Evolutionary conservation across 1,140 invertebrate genomes (phyloP), one percentile per base, ranked within the genome.

Genomic region (Patella vulgata): DNA sequence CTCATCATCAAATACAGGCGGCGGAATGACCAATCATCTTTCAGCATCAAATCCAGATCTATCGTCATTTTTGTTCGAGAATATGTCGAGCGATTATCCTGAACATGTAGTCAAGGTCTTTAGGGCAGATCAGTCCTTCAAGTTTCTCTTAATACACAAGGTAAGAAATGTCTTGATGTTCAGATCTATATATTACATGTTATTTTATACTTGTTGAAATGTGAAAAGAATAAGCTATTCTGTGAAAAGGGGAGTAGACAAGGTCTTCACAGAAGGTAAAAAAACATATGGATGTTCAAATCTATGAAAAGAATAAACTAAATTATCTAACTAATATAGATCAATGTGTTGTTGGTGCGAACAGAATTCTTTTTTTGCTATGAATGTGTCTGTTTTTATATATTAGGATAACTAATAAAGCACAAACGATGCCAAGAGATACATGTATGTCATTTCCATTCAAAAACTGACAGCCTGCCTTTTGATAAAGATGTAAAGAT

Each of bases 131-230:
- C 97, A 99, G 86, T 94, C 93, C 3, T 98, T 93, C 87, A 98
- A 98, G 86, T 99, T 97, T 86, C 89, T 99, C 58, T 88, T 97
- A 43, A 94, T 99, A 51, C 94, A 97, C 81, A 98, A 98, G 80
- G 86, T 87, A 73, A 74, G 71, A 66, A 25, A 17, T 43, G 33
- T 17, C n/a, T n/a, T n/a, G n/a, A n/a, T n/a, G n/a, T n/a, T n/a
- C n/a, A n/a, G n/a, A n/a, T n/a, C n/a, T n/a, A n/a, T n/a, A n/a
- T n/a, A n/a, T n/a, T n/a, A n/a, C n/a, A n/a, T n/a, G n/a, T n/a
- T n/a, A n/a, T n/a, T n/a, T n/a, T n/a, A n/a, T n/a, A n/a, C n/a
- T n/a, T n/a, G n/a, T n/a, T n/a, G n/a, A n/a, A n/a, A n/a, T n/a
- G n/a, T n/a, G n/a, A n/a, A n/a, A n/a, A n/a, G n/a, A n/a, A n/a